phyloP scores from a whole-genome alignment of 2,888 invertebrate genomes.

The Tineola bisselliella region DNA sequence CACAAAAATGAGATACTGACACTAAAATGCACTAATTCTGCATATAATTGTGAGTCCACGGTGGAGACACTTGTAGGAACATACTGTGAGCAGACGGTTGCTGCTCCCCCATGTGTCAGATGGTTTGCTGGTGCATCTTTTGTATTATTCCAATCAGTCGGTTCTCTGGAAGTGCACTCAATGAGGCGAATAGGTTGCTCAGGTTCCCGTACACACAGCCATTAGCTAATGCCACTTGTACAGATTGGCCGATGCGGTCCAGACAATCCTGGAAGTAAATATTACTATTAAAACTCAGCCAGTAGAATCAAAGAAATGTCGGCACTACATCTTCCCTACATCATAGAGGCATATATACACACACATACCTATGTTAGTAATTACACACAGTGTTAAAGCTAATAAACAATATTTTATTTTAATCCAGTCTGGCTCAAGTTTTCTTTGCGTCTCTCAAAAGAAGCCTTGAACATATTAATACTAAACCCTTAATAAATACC shows the following conservation, averaged over 20 bases:
- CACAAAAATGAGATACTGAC: too few relatives aligned
- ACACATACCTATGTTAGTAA: too few relatives aligned
- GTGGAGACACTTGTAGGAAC: neutral
- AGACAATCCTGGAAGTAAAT: slow-evolving; percentile 67
- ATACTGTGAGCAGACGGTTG: neutral
- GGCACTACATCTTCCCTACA: too few relatives aligned
- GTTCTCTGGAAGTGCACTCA: slow-evolving; percentile 73
- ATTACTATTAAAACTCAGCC: too few relatives aligned
- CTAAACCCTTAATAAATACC: too few relatives aligned
- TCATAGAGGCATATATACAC: too few relatives aligned
- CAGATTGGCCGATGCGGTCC: slow-evolving; percentile 83
- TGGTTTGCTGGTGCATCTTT: slow-evolving; percentile 63
- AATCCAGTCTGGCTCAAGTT: too few relatives aligned
- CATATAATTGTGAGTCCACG: neutral
- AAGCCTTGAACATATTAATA: too few relatives aligned
- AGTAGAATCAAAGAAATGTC: too few relatives aligned
- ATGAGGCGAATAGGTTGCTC: slow-evolving; percentile 70
- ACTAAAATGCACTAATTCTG: neutral
- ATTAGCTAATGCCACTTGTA: slow-evolving; percentile 82
- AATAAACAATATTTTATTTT: too few relatives aligned
- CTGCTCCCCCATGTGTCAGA: slow-evolving; percentile 29
- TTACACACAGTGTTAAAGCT: too few relatives aligned
- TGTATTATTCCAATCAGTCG: slow-evolving; percentile 72
- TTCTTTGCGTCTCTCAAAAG: too few relatives aligned
- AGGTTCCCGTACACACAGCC: slow-evolving; percentile 85